Conservation (phyloP, 2,888 invertebrate species). For the Chloromyia formosa region DNA sequence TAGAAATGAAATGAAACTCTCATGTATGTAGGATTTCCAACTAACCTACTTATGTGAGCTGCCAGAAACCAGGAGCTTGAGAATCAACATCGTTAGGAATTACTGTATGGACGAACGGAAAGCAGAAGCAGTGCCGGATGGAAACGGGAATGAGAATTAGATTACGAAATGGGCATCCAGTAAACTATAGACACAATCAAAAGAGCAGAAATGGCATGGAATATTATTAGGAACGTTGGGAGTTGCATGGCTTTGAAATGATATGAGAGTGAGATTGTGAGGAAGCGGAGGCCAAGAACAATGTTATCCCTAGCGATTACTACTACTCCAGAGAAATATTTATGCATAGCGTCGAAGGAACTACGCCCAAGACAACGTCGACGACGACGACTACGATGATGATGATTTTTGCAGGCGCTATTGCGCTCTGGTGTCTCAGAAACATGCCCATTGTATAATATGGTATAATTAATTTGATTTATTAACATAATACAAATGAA, state of each 20-base stretch:
- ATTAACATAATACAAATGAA: conserved; percentile 40
- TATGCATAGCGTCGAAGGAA: conserved; percentile 22
- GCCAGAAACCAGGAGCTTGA: not conserved
- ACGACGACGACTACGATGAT: not conserved
- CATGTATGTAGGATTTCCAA: not conserved
- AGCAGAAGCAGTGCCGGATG: not conserved
- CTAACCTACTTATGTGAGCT: conserved; percentile 25
- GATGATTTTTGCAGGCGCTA: not conserved
- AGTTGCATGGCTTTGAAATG: not conserved
- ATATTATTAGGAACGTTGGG: conserved; percentile 7
- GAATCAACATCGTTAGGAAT: conserved; percentile 9
- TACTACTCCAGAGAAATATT: conserved; percentile 30
- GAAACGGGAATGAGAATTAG: conserved; percentile 6
- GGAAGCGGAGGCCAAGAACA: not conserved
- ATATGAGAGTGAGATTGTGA: not conserved
- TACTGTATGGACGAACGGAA: not conserved
- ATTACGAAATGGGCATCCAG: conserved; percentile 29
- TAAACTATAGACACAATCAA: conserved; percentile 30
- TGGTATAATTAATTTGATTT: conserved; percentile 43
- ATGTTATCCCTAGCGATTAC: conserved; percentile 36
- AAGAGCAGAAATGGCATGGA: conserved; percentile 20
- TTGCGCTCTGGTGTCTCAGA: not conserved
- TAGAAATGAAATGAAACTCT: too few species aligned
- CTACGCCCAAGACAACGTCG: not conserved
- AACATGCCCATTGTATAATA: conserved; percentile 35